Conservation (phyloP, 2,888 invertebrate genomes). For the Brassicogethes aeneus region DNA sequence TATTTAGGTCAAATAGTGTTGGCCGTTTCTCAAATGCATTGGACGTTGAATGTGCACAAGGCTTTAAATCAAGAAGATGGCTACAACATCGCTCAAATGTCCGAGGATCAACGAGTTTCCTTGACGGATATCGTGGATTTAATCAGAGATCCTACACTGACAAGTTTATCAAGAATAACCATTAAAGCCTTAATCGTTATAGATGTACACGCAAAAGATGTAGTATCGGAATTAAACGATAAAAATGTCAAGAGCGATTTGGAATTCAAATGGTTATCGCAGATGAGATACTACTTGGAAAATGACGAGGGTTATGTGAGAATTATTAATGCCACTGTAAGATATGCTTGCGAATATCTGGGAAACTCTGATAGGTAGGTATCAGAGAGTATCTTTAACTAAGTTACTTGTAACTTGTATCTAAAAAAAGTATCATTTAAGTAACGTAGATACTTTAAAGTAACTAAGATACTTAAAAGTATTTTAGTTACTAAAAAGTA, state of each 20-base stretch:
- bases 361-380: conserved; percentile 35
- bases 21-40: conserved; percentile 71
- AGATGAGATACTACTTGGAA: conserved; percentile 66
- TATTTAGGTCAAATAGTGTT: conserved; percentile 70
- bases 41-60: conserved; percentile 72
- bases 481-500: too few species aligned
- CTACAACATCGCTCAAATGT: conserved; percentile 43
- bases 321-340: conserved; percentile 70
- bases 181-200: conserved; percentile 76
- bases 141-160: conserved; percentile 60
- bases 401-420: too few species aligned
- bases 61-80: conserved; percentile 51
- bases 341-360: conserved; percentile 77
- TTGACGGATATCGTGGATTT: conserved; percentile 59
- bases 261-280: conserved; percentile 81
- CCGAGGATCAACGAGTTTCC: conserved; percentile 37
- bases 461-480: too few species aligned
- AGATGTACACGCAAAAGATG: conserved; percentile 80
- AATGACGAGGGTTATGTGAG: conserved; percentile 58
- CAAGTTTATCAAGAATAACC: conserved; percentile 64
- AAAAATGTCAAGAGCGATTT: conserved; percentile 58
- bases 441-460: too few species aligned
- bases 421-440: too few species aligned
- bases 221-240: conserved; percentile 56
- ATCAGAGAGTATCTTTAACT: too few species aligned